These are phyloP conservation scores for Coelinius sp. DNA, from an alignment of 2,888 invertebrate genomes.

Conservation along the genomic window DNA sequence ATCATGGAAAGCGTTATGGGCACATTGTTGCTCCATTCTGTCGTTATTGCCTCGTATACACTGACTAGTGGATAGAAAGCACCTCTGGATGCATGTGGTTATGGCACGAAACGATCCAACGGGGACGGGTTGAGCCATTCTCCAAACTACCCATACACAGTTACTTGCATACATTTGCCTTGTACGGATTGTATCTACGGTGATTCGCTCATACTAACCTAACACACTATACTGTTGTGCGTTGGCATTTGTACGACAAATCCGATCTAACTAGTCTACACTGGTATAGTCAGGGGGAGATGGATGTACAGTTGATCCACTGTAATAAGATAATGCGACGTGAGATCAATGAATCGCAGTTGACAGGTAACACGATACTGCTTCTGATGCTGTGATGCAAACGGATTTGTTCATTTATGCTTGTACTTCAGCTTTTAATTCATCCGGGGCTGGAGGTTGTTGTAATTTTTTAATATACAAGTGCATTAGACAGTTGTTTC, in stretches of 20 bases:
- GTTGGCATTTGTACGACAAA: constrained; percentile 23
- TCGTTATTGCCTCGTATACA: constrained; percentile 24
- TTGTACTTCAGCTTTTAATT: background rate
- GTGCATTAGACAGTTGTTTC: background rate
- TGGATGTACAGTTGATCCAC: constrained; percentile 13
- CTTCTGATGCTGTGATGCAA: background rate
- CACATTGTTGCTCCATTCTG: background rate
- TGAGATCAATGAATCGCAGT: constrained; percentile 19
- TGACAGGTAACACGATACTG: background rate
- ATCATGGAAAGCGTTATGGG: constrained; percentile 19
- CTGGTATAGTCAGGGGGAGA: constrained; percentile 11
- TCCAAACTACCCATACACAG: constrained; percentile 20
- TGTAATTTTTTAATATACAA: background rate
- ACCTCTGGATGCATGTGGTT: constrained; percentile 24
- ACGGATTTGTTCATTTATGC: background rate
- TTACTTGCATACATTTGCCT: constrained; percentile 2
- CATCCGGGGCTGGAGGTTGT: too few relatives aligned
- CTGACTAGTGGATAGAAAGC: constrained; percentile 13
- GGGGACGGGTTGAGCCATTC: constrained; percentile 7
- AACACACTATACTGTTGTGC: constrained; percentile 6
- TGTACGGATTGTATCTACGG: constrained; percentile 3
- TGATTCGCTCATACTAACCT: constrained; percentile 16
- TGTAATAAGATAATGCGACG: constrained; percentile 16
- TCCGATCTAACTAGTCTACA: constrained; percentile 26
- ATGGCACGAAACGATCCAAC: constrained; percentile 18